A percentile compares a stretch with the other conserved stretches of the same genome.
Conservation (phyloP, 1,140 invertebrate species). For the Drosophila burlai region DNA sequence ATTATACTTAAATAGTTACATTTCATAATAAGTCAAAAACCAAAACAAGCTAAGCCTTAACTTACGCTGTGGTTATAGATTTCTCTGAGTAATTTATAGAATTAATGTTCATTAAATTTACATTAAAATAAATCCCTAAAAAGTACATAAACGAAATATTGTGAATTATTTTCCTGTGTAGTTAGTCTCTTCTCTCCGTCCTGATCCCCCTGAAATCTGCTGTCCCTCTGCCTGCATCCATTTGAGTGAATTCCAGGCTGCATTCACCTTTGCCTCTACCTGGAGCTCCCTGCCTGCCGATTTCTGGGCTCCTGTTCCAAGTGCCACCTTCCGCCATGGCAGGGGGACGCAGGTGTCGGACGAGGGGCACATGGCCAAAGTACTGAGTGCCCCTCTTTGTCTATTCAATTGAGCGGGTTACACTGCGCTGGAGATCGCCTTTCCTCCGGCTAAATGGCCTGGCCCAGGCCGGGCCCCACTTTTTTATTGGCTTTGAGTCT, state of each 20-base stretch:
- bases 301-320: conserved; percentile 50
- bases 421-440: conserved; percentile 29
- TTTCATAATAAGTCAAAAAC: neutral
- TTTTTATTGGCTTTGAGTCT: conserved; percentile 42
- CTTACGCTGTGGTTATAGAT: too few species aligned
- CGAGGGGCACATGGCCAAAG: neutral
- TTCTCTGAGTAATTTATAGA: too few species aligned
- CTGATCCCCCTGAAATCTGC: conserved; percentile 2
- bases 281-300: conserved; percentile 19
- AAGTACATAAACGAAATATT: neutral
- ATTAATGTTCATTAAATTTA: neutral
- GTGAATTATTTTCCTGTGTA: neutral
- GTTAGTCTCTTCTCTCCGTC: neutral
- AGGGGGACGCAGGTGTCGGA: neutral
- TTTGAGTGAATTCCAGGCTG: conserved; percentile 21
- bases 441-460: conserved; percentile 42
- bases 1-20: neutral
- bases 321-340: conserved; percentile 34
- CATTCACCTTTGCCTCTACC: conserved; percentile 5
- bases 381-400: conserved; percentile 48
- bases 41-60: neutral
- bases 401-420: conserved; percentile 61
- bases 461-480: conserved; percentile 1
- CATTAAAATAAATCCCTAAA: neutral
- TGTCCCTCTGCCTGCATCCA: conserved; percentile 32